phyloP scores from a whole-genome alignment of 2,888 invertebrate species.

The Latheticus oryzae region DNA sequence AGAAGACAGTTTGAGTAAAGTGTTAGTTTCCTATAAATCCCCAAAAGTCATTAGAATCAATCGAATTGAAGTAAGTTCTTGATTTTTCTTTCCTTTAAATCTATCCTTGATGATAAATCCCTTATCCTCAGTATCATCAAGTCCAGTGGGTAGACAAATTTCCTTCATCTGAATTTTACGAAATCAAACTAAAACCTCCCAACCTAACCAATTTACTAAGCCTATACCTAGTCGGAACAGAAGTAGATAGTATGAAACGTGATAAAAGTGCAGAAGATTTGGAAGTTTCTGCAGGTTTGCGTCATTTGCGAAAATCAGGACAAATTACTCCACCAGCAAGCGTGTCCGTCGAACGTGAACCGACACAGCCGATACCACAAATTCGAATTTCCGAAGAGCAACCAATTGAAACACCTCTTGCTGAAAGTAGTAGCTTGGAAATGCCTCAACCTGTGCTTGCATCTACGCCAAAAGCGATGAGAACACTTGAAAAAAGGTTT shows the following conservation, averaged over 20 bases:
- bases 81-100: too few species aligned
- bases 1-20: neutral
- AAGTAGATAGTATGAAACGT: neutral
- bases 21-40: neutral
- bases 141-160: neutral
- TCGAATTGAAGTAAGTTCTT: neutral
- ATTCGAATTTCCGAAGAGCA: neutral
- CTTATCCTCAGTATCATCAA: neutral
- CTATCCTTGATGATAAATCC: too few species aligned
- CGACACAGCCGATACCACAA: neutral
- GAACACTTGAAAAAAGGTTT: too few species aligned
- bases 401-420: slow-evolving; percentile 1
- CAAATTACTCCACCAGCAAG: neutral
- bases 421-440: neutral
- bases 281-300: too few species aligned
- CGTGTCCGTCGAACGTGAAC: neutral
- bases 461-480: too few species aligned
- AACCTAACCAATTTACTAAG: neutral
- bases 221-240: neutral
- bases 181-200: neutral
- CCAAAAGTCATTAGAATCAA: neutral
- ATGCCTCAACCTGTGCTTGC: neutral
- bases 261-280: neutral
- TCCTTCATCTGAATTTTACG: neutral
- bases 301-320: neutral